A percentile compares a stretch with the other conserved stretches of the same genome.
Conservation (phyloP, 2,113 vertebrate genomes). For the Semicossyphus pulcher region DNA sequence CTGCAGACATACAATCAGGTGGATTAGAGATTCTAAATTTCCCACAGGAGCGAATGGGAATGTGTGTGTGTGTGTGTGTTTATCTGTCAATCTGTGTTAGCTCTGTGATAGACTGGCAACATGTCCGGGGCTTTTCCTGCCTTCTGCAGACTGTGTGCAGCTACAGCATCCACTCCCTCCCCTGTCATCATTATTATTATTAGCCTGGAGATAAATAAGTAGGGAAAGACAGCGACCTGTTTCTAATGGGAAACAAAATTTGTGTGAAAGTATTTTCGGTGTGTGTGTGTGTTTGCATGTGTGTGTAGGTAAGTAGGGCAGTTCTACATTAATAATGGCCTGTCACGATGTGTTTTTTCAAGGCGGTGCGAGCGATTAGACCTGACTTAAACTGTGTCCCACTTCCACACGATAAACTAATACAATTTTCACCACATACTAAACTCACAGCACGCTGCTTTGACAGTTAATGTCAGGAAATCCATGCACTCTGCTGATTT, state of each 20-base stretch:
- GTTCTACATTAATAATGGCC: constrained; percentile 72
- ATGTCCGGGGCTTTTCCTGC: constrained; percentile 66
- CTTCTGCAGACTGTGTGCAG: constrained; percentile 54
- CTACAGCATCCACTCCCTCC: constrained; percentile 7
- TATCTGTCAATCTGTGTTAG: constrained; percentile 75
- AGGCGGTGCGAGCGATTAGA: constrained; percentile 30
- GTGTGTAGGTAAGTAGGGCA: constrained; percentile 54
- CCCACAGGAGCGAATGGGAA: constrained; percentile 57
- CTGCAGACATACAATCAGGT: constrained; percentile 62
- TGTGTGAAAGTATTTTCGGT: constrained; percentile 24
- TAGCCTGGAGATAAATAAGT: constrained; percentile 6
- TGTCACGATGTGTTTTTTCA: constrained; percentile 58
- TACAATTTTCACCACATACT: neutral
- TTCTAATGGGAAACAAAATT: constrained; percentile 4
- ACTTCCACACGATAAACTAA: constrained; percentile 19
- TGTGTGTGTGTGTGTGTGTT: constrained; percentile 43
- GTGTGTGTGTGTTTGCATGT: neutral
- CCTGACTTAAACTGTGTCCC: constrained; percentile 34
- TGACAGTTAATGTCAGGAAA: neutral
- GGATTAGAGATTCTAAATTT: constrained; percentile 70
- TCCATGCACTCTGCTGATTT: constrained; percentile 10
- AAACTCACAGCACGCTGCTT: neutral
- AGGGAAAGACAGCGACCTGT: neutral
- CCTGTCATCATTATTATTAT: constrained; percentile 8
- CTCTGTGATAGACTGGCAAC: constrained; percentile 61